Conservation (phyloP, 2,113 vertebrate species). For the Rhinichthys klamathensis region DNA sequence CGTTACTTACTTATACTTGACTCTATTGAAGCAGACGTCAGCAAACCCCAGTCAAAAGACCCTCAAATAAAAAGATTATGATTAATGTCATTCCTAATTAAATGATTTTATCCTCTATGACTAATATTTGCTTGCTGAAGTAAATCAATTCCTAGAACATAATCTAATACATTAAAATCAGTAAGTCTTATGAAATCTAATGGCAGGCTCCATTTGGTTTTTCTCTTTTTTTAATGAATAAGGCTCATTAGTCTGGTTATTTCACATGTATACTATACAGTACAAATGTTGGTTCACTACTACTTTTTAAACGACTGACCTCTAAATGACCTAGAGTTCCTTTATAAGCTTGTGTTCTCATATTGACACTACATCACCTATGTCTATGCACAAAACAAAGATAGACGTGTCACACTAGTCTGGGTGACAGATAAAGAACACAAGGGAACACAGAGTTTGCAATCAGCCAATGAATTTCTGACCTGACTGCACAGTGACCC, state of each 20-base stretch:
- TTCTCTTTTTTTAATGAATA: not conserved
- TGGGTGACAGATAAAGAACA: not conserved
- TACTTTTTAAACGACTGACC: not conserved
- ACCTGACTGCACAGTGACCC: not conserved
- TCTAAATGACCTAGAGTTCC: not conserved
- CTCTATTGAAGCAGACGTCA: not conserved
- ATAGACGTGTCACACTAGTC: not conserved
- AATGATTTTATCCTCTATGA: not conserved
- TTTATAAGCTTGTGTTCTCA: not conserved
- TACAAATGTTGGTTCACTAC: not conserved
- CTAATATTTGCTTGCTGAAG: not conserved
- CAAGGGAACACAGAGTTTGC: not conserved
- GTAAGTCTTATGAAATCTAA: not conserved
- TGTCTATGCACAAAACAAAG: constrained; percentile 30
- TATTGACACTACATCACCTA: not conserved
- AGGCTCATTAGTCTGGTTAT: not conserved
- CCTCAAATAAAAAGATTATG: not conserved
- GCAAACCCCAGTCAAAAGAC: not conserved
- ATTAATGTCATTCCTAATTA: not conserved
- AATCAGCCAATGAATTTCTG: not conserved
- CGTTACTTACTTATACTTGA: constrained; percentile 28
- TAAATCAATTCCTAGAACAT: not conserved
- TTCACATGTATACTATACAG: not conserved
- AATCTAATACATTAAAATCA: not conserved
- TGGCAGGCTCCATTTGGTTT: not conserved